Evolutionary conservation across 2,888 invertebrate species (phyloP), one percentile per base, ranked within the genome.

Genomic region (Pristionchus japonicus): DNA sequence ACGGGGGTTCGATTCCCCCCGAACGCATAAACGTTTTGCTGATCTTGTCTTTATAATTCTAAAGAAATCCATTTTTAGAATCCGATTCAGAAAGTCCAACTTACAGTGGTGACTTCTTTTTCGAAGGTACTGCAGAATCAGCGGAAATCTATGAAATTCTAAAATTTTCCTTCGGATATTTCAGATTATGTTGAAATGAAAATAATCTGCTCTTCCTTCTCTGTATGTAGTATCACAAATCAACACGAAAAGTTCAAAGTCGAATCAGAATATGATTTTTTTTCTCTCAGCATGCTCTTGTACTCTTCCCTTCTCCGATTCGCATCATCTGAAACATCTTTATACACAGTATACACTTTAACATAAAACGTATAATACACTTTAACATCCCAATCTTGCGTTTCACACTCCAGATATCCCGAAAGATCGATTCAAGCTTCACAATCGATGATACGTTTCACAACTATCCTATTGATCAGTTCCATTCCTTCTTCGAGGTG

Each of bases 1-100:
- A 85, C 85, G 85, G 85, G 89, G 89, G 89, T 89, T 89, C 89
- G 89, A 89, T 89, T 89, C 89, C 89, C 89, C 89, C 89, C 89
- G 89, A 86, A 89, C 89, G 88, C 89, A 89, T 82, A 89, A 88
- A 7, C 17, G 2, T 57, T 57, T 57, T 57, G 57, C n/a, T 3
- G 17, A 47, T 4, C n/a, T n/a, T n/a, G n/a, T n/a, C n/a, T 43
- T 43, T 17, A 23, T 57, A 2, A 57, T 3, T 20, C 57, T n/a
- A 57, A 0, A 3, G 23, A 23, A 23, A 15, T 23, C 1, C 3
- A 23, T 2, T 57, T 57, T 57, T 23, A 20, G 52, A 20, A 52
- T 52, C 43, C 6, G 43, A 9, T 43, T 11, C 43, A 43, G 11
- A 43, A 43, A 43, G 43, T 43, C 7, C 6, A 43, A 43, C 6